These are phyloP conservation scores for Erynnis tages DNA, from an alignment of 2,888 invertebrate species.

Conservation along the genomic window DNA sequence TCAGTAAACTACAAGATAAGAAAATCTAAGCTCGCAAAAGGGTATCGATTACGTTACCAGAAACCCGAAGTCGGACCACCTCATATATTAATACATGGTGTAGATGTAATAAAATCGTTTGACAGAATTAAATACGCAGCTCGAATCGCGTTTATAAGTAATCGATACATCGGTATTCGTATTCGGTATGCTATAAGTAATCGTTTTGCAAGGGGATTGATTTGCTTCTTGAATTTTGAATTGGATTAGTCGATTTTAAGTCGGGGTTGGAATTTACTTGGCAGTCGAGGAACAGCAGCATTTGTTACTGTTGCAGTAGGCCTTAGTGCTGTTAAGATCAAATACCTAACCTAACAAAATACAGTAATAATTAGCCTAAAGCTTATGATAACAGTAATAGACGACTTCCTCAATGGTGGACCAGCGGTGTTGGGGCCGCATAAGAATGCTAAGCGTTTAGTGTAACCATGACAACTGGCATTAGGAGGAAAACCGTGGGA, in stretches of 20 bases:
- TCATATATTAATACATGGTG: conserved; percentile 41
- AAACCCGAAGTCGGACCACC: conserved; percentile 21
- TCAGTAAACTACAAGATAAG: conserved; percentile 27
- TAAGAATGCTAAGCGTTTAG: no score
- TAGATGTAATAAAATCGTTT: conserved; percentile 39
- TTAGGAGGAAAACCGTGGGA: no score
- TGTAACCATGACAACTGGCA: no score
- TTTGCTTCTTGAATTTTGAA: conserved; percentile 5
- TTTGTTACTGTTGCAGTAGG: no score
- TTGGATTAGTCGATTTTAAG: conserved; percentile 15
- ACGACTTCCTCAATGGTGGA: no score
- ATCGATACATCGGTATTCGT: conserved; percentile 72
- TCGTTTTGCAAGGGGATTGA: conserved; percentile 32
- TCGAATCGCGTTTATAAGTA: conserved; percentile 72
- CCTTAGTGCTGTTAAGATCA: no score
- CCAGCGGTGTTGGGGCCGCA: no score
- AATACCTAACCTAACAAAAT: no score
- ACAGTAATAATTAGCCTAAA: no score
- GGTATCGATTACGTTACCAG: conserved; percentile 22
- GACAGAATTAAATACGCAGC: conserved; percentile 47
- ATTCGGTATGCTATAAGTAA: conserved; percentile 15
- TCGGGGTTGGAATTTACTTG: no score
- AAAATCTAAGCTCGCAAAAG: conserved; percentile 27
- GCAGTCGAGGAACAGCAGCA: no score
- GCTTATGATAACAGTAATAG: no score